phyloP scores from a whole-genome alignment of 2,888 invertebrate species.

The Scaptomyza reducta region DNA sequence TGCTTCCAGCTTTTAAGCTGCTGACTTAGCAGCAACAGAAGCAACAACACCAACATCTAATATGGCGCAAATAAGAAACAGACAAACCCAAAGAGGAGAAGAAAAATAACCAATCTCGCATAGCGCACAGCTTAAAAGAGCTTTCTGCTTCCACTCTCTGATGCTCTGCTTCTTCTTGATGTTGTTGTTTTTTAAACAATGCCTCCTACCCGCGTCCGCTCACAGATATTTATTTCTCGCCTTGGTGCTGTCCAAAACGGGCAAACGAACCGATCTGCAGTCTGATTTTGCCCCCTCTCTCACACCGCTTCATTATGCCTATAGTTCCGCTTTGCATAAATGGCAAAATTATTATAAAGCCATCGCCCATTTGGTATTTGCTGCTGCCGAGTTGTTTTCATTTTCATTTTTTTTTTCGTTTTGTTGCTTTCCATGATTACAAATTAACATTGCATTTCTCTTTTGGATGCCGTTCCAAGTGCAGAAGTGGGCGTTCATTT shows the following conservation, averaged over 20 bases:
- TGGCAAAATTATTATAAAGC: constrained; percentile 58
- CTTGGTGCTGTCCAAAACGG: constrained; percentile 55
- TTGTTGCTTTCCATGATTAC: constrained; percentile 37
- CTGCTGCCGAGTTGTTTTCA: constrained; percentile 37
- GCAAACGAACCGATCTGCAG: constrained; percentile 46
- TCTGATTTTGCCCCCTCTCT: constrained; percentile 13
- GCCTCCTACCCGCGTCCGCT: constrained; percentile 25
- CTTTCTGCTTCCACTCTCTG: constrained; percentile 20
- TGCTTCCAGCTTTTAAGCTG: constrained; percentile 65
- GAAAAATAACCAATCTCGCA: constrained; percentile 34
- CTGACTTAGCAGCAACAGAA: constrained; percentile 43
- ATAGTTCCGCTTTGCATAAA: constrained; percentile 65
- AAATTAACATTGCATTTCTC: constrained; percentile 57
- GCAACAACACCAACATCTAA: constrained; percentile 29
- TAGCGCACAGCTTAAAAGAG: constrained; percentile 54
- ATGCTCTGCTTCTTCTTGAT: constrained; percentile 21
- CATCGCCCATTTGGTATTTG: constrained; percentile 58
- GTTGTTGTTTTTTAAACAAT: constrained; percentile 32
- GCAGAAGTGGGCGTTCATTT: constrained; percentile 45
- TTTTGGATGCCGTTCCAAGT: constrained; percentile 46
- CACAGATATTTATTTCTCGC: constrained; percentile 50
- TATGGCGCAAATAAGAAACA: constrained; percentile 44
- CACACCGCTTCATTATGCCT: constrained; percentile 14
- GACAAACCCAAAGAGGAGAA: constrained; percentile 44
- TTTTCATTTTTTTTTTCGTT: constrained; percentile 2